Evolutionary conservation across 2,113 vertebrate species (phyloP).

Genomic region (Mesembrinibis cayennensis): DNA sequence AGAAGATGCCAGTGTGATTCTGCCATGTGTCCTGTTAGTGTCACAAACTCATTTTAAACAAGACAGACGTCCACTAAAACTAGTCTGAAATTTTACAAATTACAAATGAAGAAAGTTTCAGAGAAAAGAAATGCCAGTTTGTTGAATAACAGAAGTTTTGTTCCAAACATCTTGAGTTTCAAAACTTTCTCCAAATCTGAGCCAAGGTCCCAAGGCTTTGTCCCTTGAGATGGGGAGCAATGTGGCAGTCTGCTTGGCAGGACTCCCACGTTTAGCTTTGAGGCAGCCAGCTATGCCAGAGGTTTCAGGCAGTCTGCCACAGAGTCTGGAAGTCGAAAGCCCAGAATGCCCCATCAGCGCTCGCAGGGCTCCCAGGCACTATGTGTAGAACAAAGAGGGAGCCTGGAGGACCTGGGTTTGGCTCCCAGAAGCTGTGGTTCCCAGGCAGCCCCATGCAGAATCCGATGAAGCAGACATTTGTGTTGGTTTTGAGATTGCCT

Average conservation of each 20-base stretch:
- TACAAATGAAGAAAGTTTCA: neutral
- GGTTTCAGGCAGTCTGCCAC: constrained; percentile 64
- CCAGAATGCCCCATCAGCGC: neutral
- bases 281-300: constrained; percentile 63
- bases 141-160: neutral
- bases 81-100: constrained; percentile 1
- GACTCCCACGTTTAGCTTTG: neutral
- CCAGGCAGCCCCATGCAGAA: neutral
- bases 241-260: constrained; percentile 58
- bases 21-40: neutral
- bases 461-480: neutral
- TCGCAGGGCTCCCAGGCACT: neutral
- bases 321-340: constrained; percentile 11
- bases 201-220: constrained; percentile 34
- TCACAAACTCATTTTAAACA: neutral
- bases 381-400: neutral
- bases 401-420: constrained; percentile 22
- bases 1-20: neutral
- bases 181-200: constrained; percentile 46
- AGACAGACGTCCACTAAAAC: neutral
- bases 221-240: neutral
- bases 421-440: constrained; percentile 14
- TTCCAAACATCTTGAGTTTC: constrained; percentile 33
- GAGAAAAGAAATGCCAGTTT: neutral
- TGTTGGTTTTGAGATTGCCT: neutral